These are phyloP conservation scores for Umimayanthus kanabou DNA, from an alignment of 92 coral and sea anemone genomes.

Conservation along the genomic window DNA sequence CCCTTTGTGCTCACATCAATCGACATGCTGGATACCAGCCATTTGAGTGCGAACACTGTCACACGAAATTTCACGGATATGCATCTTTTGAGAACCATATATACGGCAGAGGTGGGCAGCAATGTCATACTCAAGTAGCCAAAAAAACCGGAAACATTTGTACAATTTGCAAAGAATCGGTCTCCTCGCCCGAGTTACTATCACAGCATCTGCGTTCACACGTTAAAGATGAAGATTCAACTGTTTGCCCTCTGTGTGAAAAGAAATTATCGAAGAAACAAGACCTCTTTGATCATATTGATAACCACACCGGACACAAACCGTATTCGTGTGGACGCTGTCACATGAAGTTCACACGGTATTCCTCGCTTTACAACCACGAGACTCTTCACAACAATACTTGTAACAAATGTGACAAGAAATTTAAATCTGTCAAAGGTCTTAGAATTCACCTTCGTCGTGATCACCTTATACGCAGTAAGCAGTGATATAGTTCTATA, in stretches of 20 bases:
- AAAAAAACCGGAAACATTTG: not conserved
- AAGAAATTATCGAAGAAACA: not conserved
- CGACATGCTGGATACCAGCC: not conserved
- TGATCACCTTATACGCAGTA: no score
- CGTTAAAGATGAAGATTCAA: not conserved
- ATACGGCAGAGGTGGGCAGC: not conserved
- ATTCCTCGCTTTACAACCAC: not conserved
- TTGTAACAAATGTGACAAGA: no score
- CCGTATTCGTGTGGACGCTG: not conserved
- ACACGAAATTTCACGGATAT: not conserved
- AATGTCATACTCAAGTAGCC: not conserved
- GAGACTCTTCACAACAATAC: not conserved
- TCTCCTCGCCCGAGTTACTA: not conserved
- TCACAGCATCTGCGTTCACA: not conserved
- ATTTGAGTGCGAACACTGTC: not conserved
- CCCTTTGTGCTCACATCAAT: not conserved
- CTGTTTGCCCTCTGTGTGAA: slow-evolving; percentile 3
- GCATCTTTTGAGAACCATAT: not conserved
- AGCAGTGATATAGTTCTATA: no score
- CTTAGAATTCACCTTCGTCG: no score
- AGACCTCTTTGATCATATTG: not conserved
- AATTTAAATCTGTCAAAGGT: no score
- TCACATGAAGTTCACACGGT: not conserved
- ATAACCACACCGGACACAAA: not conserved
- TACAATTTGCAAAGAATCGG: not conserved